Evolutionary conservation across 2,888 invertebrate genomes (phyloP), one percentile per base, ranked within the genome.

Genomic region (Leuctra nigra): DNA sequence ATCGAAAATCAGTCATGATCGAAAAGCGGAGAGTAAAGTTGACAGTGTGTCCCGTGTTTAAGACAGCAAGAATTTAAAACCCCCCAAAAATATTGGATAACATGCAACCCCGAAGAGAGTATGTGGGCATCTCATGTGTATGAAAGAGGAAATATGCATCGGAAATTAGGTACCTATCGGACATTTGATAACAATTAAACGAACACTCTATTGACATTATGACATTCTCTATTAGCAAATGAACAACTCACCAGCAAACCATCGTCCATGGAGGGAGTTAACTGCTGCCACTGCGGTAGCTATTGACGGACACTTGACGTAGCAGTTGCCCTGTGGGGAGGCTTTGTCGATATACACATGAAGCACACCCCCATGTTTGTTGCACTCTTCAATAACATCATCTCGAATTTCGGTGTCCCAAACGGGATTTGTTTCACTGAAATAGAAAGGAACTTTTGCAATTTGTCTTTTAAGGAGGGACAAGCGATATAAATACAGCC

Each of bases 341-440:
- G 88, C 87, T 71, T 90, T 90, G 70, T 98, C 97, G 4, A 98
- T 94, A 68, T 88, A 96, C 22, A 96, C 91, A 67, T 98, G 97
- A 39, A 96, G 70, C 1, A 94, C 92, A 3, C 98, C 99, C 7
- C 99, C 99, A 68, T 98, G 96, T 72, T 96, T 95, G 69, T 91
- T 90, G 71, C 98, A 99, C 72, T 99, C 98, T 68, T 97, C 94
- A 63, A 99, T 90, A 0, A 99, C 97, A 73, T 99, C 99, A 69
- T 98, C 97, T 46, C 89, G 79, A 62, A 99, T 93, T 73, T 98
- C 98, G 39, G 83, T 80, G 67, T 94, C 92, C 93, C 95, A 97
- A 66, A 75, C 85, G 6, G 86, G 81, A 72, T 88, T 89, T 0
- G 79, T 77, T 82, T 76, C 87, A 70, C 86, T 78, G 73, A 64